phyloP scores from a whole-genome alignment of 2,797 vertebrate species.

The Eidolon dupreanum region DNA sequence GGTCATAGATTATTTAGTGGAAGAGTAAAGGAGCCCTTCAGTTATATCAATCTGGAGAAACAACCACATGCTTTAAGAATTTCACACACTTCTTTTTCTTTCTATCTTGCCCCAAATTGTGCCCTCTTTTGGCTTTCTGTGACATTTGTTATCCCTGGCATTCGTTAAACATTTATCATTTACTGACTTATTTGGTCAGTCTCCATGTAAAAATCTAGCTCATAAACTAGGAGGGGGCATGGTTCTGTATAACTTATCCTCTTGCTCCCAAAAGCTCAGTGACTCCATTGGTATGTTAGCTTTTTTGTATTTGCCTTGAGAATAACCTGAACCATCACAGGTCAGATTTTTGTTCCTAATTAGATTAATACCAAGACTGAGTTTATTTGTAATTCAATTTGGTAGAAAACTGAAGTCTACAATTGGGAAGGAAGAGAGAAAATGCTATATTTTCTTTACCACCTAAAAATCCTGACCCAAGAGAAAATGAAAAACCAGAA shows the following conservation, averaged over 20 bases:
- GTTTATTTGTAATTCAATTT: background rate
- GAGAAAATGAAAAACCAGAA: conserved; percentile 26
- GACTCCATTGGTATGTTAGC: background rate
- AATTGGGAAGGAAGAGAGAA: background rate
- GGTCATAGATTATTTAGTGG: background rate
- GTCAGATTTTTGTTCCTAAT: background rate
- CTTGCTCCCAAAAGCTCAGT: background rate
- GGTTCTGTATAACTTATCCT: background rate
- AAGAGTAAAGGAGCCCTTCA: background rate
- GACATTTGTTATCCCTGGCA: background rate
- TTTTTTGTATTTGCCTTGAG: background rate
- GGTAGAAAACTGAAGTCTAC: background rate
- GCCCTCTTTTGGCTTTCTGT: background rate
- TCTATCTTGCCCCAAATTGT: background rate
- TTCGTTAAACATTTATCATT: background rate
- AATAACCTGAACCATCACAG: background rate
- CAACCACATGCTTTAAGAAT: background rate
- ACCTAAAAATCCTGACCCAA: background rate
- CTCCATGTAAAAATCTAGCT: background rate
- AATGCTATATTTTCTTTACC: background rate
- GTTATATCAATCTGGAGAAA: background rate
- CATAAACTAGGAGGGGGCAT: background rate
- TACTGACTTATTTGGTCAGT: background rate
- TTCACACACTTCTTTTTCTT: background rate
- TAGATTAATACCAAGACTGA: background rate